phyloP scores from a whole-genome alignment of 2,797 vertebrate species.

The Poeciliopsis turneri region DNA sequence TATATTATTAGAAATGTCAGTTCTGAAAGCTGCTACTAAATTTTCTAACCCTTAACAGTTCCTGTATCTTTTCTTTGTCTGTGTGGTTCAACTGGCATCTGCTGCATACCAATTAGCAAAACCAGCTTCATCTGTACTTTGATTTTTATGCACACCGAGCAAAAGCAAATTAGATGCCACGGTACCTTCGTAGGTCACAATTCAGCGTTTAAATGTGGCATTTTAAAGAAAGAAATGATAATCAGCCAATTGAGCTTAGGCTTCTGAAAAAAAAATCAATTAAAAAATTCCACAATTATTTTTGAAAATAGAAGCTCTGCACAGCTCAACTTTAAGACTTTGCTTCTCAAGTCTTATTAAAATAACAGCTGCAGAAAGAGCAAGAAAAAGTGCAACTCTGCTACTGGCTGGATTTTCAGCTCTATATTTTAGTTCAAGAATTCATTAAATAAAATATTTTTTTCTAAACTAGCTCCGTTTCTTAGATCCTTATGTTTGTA shows the following conservation, averaged over 20 bases:
- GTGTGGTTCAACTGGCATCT: neutral
- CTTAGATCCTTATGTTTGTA: neutral
- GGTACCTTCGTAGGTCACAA: neutral
- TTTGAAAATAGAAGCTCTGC: neutral
- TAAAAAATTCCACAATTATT: too few relatives aligned
- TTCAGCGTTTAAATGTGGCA: neutral
- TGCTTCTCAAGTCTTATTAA: neutral
- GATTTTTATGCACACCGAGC: neutral
- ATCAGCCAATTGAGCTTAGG: neutral
- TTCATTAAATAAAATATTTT: neutral
- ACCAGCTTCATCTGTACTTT: neutral
- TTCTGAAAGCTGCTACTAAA: neutral
- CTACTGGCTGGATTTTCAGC: neutral
- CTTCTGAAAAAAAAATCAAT: neutral
- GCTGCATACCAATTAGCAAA: slow-evolving; percentile 3
- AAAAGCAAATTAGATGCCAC: neutral
- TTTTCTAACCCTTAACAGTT: neutral
- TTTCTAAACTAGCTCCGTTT: neutral
- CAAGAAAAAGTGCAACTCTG: neutral
- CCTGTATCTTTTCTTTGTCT: neutral
- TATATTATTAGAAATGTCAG: neutral
- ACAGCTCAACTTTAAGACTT: neutral
- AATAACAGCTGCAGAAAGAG: neutral
- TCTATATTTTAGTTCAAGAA: neutral
- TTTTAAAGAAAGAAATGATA: neutral